Evolutionary conservation across 2,888 invertebrate genomes (phyloP).

Genomic region (Nowickia ferox): DNA sequence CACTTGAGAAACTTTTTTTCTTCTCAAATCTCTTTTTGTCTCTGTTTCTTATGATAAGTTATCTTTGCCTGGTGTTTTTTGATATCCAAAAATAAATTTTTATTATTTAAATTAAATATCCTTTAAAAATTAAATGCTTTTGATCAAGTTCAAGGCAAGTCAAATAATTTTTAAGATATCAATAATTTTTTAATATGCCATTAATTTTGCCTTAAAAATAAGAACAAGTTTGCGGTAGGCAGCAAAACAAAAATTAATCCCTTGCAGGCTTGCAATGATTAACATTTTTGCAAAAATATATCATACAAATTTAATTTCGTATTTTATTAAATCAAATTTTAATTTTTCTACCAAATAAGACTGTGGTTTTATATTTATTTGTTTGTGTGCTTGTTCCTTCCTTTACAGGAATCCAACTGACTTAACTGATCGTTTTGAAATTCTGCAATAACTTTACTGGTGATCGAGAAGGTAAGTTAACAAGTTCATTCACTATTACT

Average conservation of each 20-base stretch:
- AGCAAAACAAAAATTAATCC: no score
- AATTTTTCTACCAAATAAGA: no score
- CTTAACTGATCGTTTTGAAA: no score
- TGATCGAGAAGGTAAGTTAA: no score
- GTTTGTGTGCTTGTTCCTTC: no score
- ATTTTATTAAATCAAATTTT: not conserved
- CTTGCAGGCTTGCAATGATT: no score
- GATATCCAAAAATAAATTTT: slow-evolving; percentile 64
- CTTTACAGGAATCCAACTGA: no score
- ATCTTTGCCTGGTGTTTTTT: slow-evolving; percentile 41
- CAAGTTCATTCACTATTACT: no score
- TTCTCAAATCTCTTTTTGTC: slow-evolving; percentile 15
- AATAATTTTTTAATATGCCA: not conserved
- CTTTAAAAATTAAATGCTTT: slow-evolving; percentile 67
- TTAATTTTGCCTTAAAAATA: slow-evolving; percentile 8
- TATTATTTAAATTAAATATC: slow-evolving; percentile 75
- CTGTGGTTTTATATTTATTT: no score
- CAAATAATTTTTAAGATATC: slow-evolving; percentile 4
- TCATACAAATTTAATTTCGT: not conserved
- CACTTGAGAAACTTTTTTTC: not conserved
- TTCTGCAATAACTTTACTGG: no score
- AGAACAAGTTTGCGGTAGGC: slow-evolving; percentile 26
- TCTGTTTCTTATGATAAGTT: slow-evolving; percentile 21
- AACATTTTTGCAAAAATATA: no score
- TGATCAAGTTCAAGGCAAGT: slow-evolving; percentile 77